phyloP scores from a whole-genome alignment of 2,888 invertebrate genomes.

The Gortyna flavago region DNA sequence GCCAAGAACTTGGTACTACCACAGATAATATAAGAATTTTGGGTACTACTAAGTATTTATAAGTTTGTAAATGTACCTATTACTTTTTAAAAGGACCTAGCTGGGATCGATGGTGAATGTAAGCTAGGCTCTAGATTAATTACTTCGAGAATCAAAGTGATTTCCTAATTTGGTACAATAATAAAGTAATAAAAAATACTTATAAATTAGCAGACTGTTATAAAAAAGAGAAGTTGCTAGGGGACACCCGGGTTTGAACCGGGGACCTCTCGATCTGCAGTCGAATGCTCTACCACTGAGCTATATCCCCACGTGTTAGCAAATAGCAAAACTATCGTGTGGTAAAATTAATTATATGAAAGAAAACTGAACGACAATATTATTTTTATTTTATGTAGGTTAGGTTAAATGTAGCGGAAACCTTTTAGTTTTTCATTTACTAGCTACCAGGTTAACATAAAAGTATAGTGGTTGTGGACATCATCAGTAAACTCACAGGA shows the following conservation, averaged over 20 bases:
- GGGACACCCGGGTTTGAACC: constrained; percentile 87
- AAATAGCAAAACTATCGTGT: neutral
- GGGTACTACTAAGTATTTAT: too few relatives aligned
- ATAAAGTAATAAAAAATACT: neutral
- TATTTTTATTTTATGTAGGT: neutral
- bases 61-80: too few relatives aligned
- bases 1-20: too few relatives aligned
- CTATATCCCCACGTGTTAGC: constrained; percentile 77
- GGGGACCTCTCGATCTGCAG: constrained; percentile 73
- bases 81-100: too few relatives aligned
- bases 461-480: neutral
- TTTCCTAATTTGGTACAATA: too few relatives aligned
- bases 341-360: neutral
- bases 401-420: neutral
- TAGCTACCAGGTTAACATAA: constrained; percentile 25
- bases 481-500: neutral
- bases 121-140: too few relatives aligned
- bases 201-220: neutral
- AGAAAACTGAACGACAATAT: neutral
- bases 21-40: too few relatives aligned
- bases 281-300: constrained; percentile 87
- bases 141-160: too few relatives aligned
- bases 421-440: constrained; percentile 15
- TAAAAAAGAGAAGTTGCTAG: constrained; percentile 57
- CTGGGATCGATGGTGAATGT: too few relatives aligned